phyloP scores from a whole-genome alignment of 2,797 vertebrate genomes.

The Semaprochilodus insignis region DNA sequence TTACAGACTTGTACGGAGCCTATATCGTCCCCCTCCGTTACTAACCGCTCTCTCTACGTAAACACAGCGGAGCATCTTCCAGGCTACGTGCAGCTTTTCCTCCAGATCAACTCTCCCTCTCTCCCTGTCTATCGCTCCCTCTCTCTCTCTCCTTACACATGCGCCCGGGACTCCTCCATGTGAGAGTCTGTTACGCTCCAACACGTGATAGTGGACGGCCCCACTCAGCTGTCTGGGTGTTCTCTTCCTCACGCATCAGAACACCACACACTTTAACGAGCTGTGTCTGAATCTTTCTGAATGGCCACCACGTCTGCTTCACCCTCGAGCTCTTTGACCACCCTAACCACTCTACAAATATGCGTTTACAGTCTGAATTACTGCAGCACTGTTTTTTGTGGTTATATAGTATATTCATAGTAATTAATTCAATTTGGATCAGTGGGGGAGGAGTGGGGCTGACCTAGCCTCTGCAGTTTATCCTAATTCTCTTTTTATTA shows the following conservation, averaged over 20 bases:
- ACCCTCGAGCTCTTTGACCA: too few species aligned
- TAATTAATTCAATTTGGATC: background rate
- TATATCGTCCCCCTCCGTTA: background rate
- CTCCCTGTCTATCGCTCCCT: background rate
- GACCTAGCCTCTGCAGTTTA: too few species aligned
- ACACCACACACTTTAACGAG: background rate
- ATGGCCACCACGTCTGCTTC: too few species aligned
- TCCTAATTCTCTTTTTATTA: too few species aligned
- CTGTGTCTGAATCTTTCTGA: too few species aligned
- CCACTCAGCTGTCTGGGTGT: too few species aligned
- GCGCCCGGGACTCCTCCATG: constrained; percentile 47
- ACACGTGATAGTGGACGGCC: constrained; percentile 48
- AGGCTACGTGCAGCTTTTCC: background rate
- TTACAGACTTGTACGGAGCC: background rate
- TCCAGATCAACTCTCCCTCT: background rate
- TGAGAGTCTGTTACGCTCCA: constrained; percentile 42
- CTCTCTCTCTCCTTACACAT: constrained; percentile 12
- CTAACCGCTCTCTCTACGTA: background rate
- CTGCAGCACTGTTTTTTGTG: background rate
- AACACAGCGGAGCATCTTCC: constrained; percentile 5
- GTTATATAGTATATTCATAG: background rate
- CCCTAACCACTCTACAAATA: too few species aligned
- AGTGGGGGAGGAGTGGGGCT: background rate
- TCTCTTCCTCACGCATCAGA: background rate
- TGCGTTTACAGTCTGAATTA: too few species aligned